phyloP scores from a whole-genome alignment of 1,140 invertebrate genomes.

The Hyphantria cunea region DNA sequence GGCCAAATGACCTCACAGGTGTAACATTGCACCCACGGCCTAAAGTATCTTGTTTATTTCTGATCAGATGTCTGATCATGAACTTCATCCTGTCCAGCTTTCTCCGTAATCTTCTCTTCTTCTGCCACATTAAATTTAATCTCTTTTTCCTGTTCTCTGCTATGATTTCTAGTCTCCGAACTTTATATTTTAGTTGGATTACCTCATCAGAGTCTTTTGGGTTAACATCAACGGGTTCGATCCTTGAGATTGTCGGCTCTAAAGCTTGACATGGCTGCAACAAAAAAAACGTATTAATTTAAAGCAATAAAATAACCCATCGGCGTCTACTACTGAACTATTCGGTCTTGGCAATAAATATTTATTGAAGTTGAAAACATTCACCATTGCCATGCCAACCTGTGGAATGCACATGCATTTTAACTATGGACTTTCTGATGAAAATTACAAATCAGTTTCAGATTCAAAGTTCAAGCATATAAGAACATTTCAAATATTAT shows the following conservation, averaged over 20 bases:
- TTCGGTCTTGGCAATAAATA: too few species aligned
- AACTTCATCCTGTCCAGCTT: conserved; percentile 51
- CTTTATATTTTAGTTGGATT: conserved; percentile 55
- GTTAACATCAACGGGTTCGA: conserved; percentile 43
- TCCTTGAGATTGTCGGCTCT: conserved; percentile 52
- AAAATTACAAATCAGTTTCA: too few species aligned
- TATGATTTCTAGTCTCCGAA: conserved; percentile 56
- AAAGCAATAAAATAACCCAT: too few species aligned
- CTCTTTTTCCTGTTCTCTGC: conserved; percentile 53
- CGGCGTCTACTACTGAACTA: too few species aligned
- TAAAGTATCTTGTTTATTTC: conserved; percentile 38
- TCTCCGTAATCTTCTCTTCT: conserved; percentile 42
- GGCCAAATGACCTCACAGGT: too few species aligned
- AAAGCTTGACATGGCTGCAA: conserved; percentile 56
- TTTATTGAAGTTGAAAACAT: too few species aligned
- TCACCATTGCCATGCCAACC: too few species aligned
- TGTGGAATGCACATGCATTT: too few species aligned
- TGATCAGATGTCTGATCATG: conserved; percentile 58
- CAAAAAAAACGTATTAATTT: conserved; percentile 13
- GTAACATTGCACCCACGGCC: too few species aligned
- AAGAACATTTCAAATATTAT: too few species aligned
- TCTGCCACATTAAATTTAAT: conserved; percentile 53
- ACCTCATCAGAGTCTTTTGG: conserved; percentile 57
- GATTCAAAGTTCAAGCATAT: too few species aligned
- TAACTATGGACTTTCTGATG: too few species aligned